phyloP scores from a whole-genome alignment of 2,888 invertebrate genomes.

The Xanthorhoe designata region DNA sequence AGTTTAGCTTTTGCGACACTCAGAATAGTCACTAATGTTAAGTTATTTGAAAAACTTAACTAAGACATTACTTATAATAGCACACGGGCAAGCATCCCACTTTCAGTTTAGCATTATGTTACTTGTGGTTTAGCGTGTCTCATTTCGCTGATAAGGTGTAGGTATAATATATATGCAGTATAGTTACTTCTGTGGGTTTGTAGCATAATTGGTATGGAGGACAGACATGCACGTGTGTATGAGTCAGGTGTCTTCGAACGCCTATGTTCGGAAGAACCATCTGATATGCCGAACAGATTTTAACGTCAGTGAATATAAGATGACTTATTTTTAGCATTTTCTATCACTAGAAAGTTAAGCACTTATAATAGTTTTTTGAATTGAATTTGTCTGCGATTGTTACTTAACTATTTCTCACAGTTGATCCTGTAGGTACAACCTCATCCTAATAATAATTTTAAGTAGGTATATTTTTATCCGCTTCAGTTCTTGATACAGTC shows the following conservation, averaged over 20 bases:
- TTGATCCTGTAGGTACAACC: no score
- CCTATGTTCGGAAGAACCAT: constrained; percentile 42
- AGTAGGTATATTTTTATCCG: no score
- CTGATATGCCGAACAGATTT: constrained; percentile 11
- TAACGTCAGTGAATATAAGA: constrained; percentile 10
- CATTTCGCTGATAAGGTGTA: constrained; percentile 26
- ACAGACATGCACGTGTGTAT: constrained; percentile 65
- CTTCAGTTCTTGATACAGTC: no score
- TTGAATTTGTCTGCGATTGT: no score
- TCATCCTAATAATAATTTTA: no score
- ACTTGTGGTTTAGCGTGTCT: constrained; percentile 24
- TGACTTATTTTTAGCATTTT: neutral
- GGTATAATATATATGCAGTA: constrained; percentile 22
- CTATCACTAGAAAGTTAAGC: no score
- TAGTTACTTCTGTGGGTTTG: constrained; percentile 16
- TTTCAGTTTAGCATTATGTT: neutral
- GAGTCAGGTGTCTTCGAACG: constrained; percentile 52
- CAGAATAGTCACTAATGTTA: no score
- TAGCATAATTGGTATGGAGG: constrained; percentile 61
- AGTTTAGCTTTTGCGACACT: no score
- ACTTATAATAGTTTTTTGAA: neutral
- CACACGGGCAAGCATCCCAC: neutral
- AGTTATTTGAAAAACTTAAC: no score
- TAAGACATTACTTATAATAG: no score
- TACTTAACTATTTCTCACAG: no score